Percentiles rank a stretch among this genome's conserved stretches.
These are phyloP conservation scores for Alligator sinensis DNA, from an alignment of 2,113 vertebrate genomes.

Conservation along the genomic window DNA sequence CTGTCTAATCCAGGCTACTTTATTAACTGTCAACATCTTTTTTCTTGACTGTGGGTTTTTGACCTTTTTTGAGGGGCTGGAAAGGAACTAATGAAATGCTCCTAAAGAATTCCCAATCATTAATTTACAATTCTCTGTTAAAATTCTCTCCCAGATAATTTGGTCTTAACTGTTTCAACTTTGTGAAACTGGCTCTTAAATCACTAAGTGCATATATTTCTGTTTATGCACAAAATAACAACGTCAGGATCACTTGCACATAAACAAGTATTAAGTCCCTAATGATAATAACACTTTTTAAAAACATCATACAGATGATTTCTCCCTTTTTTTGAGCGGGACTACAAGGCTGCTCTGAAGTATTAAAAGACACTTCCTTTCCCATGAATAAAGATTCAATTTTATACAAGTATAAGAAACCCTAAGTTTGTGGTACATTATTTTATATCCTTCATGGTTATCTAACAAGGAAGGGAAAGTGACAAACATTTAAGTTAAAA, in stretches of 20 bases:
- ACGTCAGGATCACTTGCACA: not conserved
- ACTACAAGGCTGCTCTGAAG: not conserved
- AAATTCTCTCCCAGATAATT: too few species aligned
- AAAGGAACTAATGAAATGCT: not conserved
- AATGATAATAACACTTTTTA: too few species aligned
- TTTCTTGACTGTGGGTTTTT: not conserved
- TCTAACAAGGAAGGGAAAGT: not conserved
- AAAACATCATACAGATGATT: too few species aligned
- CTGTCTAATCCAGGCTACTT: not conserved
- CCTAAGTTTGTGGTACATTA: not conserved
- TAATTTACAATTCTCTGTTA: too few species aligned
- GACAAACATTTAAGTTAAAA: not conserved
- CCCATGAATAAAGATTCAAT: constrained; percentile 8
- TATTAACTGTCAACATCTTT: not conserved
- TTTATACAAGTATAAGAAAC: not conserved
- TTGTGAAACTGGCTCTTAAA: too few species aligned
- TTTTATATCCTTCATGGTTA: not conserved
- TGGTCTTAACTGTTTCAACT: too few species aligned
- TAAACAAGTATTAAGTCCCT: not conserved
- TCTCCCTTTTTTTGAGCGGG: not conserved
- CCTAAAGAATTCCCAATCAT: not conserved
- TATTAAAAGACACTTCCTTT: constrained; percentile 25
- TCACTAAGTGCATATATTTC: too few species aligned
- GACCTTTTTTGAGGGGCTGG: not conserved
- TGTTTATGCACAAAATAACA: too few species aligned